Base-by-base conservation (phyloP, 30 jellyfish, hydroid and myxozoan species). In the Haliclystus octoradiatus region DNA sequence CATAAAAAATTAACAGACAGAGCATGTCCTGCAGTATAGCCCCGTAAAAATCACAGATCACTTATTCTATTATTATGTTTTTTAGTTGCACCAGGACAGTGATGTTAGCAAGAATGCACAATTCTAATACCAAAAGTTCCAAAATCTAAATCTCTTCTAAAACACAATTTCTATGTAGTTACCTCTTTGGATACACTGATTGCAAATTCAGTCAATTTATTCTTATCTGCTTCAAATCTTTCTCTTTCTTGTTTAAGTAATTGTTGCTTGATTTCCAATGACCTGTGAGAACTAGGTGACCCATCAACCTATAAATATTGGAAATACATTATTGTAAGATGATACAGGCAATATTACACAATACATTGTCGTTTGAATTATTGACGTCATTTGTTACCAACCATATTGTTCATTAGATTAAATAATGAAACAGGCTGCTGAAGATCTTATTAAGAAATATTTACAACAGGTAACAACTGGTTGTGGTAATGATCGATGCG, bases 121-220 rank as follows among this genome's bases (percentile, higher is more conserved):
- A 65, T 65, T 65, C 69, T 28, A 7, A 12, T 13, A 13, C 25
- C 26, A 24, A 24, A 5, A 24, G 5, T 13, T 4, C 7, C 19
- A 5, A 28, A n/a, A 22, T 13, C 7, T 29, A 28, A 63, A 63
- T 3, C 3, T 63, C 26, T 3, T 24, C 63, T 13, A 63, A 63
- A 3, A 63, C 9, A 29, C 4, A 3, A 63, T 70, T 28, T 49
- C 33, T 50, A 0, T 2, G 1, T 25, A 24, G 73, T 28, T 63
- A 85, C 96, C 71, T 85, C 96, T 68, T 85, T 82, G 13, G 93
- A 83, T 29, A 85, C 64, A 34, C 79, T 85, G 40, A 78, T 47
- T 32, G 84, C 96, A 31, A 69, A 52, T 52, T 85, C 96, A 0
- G 96, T 85, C 62, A 75, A 70, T 22, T 73, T 15, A 40, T 85